Percentiles rank a stretch among this genome's conserved stretches.
Evolutionary conservation across 2,888 invertebrate genomes (phyloP).

Genomic region (Cryptocheilus praepositus): DNA sequence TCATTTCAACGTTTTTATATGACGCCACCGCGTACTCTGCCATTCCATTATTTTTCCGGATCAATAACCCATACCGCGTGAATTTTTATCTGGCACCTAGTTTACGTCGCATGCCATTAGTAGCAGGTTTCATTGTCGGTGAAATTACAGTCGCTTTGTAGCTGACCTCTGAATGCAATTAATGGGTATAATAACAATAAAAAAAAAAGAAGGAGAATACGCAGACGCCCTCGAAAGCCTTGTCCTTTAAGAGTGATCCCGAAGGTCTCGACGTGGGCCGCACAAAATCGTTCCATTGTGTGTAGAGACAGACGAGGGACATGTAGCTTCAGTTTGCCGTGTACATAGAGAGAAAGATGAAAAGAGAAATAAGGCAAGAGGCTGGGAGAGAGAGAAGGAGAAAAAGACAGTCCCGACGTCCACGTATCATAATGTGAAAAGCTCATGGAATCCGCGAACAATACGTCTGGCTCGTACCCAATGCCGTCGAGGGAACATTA

Average conservation of each 20-base stretch:
- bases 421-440: slow-evolving; percentile 45
- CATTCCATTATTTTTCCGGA: too few relatives aligned
- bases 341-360: slow-evolving; percentile 11
- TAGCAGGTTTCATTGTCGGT: too few relatives aligned
- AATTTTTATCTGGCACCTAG: too few relatives aligned
- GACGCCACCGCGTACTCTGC: too few relatives aligned
- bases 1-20: too few relatives aligned
- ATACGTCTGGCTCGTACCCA: slow-evolving; percentile 30
- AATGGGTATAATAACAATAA: background rate
- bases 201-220: too few relatives aligned
- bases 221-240: slow-evolving; percentile 18
- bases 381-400: background rate
- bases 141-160: too few relatives aligned
- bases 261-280: slow-evolving; percentile 20
- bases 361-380: too few relatives aligned
- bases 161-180: too few relatives aligned
- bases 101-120: too few relatives aligned
- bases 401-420: slow-evolving; percentile 9
- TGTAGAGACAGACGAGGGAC: background rate
- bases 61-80: too few relatives aligned
- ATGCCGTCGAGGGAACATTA: slow-evolving; percentile 33
- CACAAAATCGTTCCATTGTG: slow-evolving; percentile 38
- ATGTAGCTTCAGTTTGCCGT: slow-evolving; percentile 12
- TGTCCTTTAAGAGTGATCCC: slow-evolving; percentile 30
- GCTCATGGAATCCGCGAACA: slow-evolving; percentile 41